Conservation (phyloP, 2,797 vertebrate genomes). For the Notolabrus celidotus region DNA sequence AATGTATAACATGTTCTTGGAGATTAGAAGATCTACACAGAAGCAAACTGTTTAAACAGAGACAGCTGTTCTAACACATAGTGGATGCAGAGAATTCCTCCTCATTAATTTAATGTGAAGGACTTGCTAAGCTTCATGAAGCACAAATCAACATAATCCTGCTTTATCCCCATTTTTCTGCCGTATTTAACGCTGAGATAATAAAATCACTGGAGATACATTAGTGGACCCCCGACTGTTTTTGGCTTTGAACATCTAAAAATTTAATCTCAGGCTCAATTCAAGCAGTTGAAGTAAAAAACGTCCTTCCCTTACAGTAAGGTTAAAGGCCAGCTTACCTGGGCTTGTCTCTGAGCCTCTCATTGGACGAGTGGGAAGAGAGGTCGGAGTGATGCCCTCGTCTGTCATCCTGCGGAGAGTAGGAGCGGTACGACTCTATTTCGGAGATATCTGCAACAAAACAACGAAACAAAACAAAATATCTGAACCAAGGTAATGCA, state of each 20-base stretch:
- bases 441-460: constrained; percentile 93
- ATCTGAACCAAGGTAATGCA: constrained; percentile 14
- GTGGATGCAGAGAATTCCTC: neutral
- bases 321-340: constrained; percentile 79
- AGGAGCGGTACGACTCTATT: constrained; percentile 96
- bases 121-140: constrained; percentile 17
- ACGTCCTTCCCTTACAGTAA: too few species aligned
- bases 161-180: constrained; percentile 50
- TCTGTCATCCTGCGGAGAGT: constrained; percentile 93
- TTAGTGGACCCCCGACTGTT: neutral
- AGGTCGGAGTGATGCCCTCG: constrained; percentile 90
- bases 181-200: constrained; percentile 1
- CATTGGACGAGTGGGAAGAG: constrained; percentile 96
- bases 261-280: neutral
- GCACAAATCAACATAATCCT: constrained; percentile 58
- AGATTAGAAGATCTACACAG: too few species aligned
- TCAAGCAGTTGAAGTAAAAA: fast-evolving
- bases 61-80: neutral
- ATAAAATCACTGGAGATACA: neutral
- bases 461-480: constrained; percentile 23
- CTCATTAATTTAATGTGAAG: constrained; percentile 31
- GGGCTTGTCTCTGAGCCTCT: constrained; percentile 91
- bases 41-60: neutral
- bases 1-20: too few species aligned
- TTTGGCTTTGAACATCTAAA: neutral